phyloP scores from a whole-genome alignment of 2,888 invertebrate genomes.

The Cataglyphis albicans region DNA sequence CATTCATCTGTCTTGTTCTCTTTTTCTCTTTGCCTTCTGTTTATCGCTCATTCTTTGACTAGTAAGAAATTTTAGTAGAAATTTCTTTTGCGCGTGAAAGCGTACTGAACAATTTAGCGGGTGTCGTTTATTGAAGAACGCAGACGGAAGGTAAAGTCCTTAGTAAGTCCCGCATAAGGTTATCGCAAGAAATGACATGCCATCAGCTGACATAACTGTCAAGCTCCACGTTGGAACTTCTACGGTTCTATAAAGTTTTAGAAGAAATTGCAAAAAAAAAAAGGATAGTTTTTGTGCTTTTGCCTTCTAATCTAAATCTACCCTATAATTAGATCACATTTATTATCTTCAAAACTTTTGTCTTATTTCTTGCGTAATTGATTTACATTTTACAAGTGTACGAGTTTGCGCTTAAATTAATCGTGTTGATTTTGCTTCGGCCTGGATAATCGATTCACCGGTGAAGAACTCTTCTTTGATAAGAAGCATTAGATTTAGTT shows the following conservation, averaged over 20 bases:
- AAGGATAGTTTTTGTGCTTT: not conserved
- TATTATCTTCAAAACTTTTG: conserved; percentile 21
- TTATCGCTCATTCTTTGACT: not conserved
- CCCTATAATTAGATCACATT: conserved; percentile 6
- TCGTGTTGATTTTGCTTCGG: not conserved
- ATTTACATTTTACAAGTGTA: conserved; percentile 10
- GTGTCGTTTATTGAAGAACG: conserved; percentile 6
- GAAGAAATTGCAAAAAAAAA: conserved; percentile 40
- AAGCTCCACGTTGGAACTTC: conserved; percentile 30
- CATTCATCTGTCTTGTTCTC: not conserved
- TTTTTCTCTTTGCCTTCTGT: not conserved
- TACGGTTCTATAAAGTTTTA: conserved; percentile 23
- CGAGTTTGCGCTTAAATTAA: conserved; percentile 7
- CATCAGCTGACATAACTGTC: conserved; percentile 27
- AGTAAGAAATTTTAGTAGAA: conserved; percentile 20
- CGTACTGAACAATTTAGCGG: not conserved
- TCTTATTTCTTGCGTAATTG: conserved; percentile 2
- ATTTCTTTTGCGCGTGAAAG: not conserved
- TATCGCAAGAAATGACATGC: conserved; percentile 41
- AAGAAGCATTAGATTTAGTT: not conserved
- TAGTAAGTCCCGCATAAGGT: conserved; percentile 32
- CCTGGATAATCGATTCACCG: not conserved
- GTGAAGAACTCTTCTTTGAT: not conserved
- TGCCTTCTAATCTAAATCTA: conserved; percentile 5
- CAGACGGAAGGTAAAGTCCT: conserved; percentile 37